Percentiles rank a stretch among this genome's conserved stretches.
These are phyloP conservation scores for Micronycteris hirsuta DNA, from an alignment of 2,113 vertebrate species.

Conservation along the genomic window DNA sequence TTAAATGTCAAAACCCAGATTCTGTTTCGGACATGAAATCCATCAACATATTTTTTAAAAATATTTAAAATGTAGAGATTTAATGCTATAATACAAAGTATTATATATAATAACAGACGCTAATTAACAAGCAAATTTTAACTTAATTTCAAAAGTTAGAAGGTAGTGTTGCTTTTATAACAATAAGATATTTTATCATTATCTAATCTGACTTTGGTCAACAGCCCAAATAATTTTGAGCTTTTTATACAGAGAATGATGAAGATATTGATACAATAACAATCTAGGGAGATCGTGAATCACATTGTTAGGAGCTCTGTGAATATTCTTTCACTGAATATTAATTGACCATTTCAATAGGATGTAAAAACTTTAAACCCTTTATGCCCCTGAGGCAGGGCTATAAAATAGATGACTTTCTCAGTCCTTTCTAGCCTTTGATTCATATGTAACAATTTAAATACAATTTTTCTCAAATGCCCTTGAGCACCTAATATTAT, in stretches of 20 bases:
- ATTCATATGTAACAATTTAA: conserved; percentile 44
- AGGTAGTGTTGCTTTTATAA: neutral
- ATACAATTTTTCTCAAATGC: conserved; percentile 46
- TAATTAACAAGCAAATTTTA: neutral
- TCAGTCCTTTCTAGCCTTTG: neutral
- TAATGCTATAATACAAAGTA: neutral
- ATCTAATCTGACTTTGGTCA: neutral
- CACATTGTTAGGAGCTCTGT: neutral
- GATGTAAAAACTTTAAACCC: conserved; percentile 23
- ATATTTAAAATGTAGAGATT: neutral
- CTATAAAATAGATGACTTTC: conserved; percentile 40
- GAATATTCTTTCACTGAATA: conserved; percentile 4
- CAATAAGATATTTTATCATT: neutral
- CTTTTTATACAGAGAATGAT: neutral
- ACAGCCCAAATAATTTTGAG: neutral
- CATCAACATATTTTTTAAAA: neutral
- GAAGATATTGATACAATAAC: neutral
- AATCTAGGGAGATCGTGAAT: neutral
- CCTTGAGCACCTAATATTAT: conserved; percentile 10
- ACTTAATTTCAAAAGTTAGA: neutral
- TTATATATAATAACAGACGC: neutral
- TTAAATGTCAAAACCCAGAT: neutral
- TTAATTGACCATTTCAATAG: conserved; percentile 38
- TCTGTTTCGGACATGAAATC: neutral
- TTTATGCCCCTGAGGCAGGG: neutral